phyloP scores from a whole-genome alignment of 2,113 vertebrate species.

The Podocnemis expansa region DNA sequence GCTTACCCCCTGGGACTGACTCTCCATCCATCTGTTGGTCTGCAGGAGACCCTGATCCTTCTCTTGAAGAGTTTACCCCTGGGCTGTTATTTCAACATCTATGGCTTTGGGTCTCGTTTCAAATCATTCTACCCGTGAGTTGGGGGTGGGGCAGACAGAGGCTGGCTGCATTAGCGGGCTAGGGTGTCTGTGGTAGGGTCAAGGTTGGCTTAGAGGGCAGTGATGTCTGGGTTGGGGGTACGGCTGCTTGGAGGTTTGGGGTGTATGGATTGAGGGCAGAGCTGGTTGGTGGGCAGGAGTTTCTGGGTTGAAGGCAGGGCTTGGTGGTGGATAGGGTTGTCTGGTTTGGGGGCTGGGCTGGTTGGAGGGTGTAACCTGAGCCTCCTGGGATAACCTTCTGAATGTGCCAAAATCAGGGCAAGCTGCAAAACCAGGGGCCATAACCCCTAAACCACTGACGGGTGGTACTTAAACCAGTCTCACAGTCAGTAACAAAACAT shows the following conservation, averaged over 20 bases:
- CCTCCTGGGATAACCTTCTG: too few species aligned
- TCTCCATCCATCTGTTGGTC: not conserved
- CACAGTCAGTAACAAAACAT: too few species aligned
- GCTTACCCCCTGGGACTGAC: not conserved
- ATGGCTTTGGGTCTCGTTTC: conserved; percentile 81
- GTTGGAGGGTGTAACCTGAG: too few species aligned
- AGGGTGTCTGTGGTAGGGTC: not conserved
- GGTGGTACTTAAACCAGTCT: too few species aligned
- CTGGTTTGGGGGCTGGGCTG: not conserved
- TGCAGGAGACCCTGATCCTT: conserved; percentile 83
- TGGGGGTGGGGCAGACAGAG: not conserved
- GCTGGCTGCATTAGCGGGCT: not conserved
- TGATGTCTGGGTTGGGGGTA: not conserved
- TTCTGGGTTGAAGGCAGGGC: not conserved
- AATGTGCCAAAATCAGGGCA: too few species aligned
- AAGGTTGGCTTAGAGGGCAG: not conserved
- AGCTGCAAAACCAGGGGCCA: too few species aligned
- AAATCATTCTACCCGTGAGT: conserved; percentile 80
- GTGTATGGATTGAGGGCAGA: too few species aligned
- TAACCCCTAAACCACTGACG: too few species aligned
- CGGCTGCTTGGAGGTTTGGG: too few species aligned
- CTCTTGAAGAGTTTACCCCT: conserved; percentile 88
- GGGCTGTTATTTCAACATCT: conserved; percentile 89
- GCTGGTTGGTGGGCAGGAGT: not conserved
- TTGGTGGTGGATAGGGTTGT: not conserved